Evolutionary conservation across 2,888 invertebrate species (phyloP).

Genomic region (Lasioglossum marginatum): DNA sequence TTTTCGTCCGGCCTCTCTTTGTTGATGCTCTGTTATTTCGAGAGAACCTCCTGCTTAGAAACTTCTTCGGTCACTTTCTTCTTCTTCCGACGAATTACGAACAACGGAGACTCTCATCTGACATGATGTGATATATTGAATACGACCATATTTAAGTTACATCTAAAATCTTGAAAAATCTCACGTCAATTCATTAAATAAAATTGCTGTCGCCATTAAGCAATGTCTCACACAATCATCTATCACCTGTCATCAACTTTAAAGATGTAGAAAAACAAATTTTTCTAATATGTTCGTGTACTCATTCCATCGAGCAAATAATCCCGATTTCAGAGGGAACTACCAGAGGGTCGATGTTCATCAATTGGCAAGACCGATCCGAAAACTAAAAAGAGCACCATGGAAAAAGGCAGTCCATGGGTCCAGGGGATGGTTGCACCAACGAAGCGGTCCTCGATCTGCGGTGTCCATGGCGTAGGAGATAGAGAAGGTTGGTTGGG

Average conservation of each 20-base stretch:
- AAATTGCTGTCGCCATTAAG: neutral
- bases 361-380: neutral
- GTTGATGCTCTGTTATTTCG: neutral
- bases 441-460: constrained; percentile 17
- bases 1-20: neutral
- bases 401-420: neutral
- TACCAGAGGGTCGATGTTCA: neutral
- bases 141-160: neutral
- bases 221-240: neutral
- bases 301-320: neutral
- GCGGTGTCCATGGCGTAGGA: constrained; percentile 46
- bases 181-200: neutral
- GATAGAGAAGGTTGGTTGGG: constrained; percentile 63
- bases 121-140: too few species aligned
- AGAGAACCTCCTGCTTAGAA: neutral
- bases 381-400: neutral
- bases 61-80: too few species aligned
- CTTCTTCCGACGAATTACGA: too few species aligned
- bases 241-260: neutral
- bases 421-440: neutral
- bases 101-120: too few species aligned
- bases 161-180: neutral
- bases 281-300: neutral
- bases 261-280: neutral
- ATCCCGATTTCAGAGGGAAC: neutral